Evolutionary conservation across 2,888 invertebrate genomes (phyloP), one percentile per base, ranked within the genome.

Genomic region (Leuctra nigra): DNA sequence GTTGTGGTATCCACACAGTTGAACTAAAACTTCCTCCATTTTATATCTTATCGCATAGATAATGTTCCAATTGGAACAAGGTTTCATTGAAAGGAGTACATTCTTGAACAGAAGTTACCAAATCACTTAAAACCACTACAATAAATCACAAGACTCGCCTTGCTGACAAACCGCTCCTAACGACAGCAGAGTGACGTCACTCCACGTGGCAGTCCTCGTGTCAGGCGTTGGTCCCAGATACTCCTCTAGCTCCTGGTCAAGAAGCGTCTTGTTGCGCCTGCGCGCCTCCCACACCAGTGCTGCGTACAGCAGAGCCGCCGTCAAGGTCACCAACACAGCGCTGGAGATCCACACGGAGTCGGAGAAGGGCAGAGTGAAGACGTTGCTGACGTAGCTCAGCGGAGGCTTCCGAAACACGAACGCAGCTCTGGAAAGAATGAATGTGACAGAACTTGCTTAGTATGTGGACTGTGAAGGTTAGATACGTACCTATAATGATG

Each of bases 361-460:
- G 57, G 79, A 75, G 66, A 87, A 87, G 0, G 87, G 86, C 23
- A 87, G 69, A 1, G 80, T 69, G 66, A 83, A 87, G 44, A 87
- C 78, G 66, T 87, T 87, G 61, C 80, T 81, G 47, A 86, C 81
- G 61, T 82, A 84, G 0, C 87, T 80, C 14, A 87, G 67, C 65
- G 86, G 82, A 1, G 87, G 87, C 66, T 84, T 81, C 52, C 82
- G 80, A 67, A 87, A 87, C 16, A 87, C 77, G 67, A 87, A 85
- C 64, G 81, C 80, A 0, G 84, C 75, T 22, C 65, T 61, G 54
- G 6, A 57, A 59, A 11, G 22, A 25, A 60, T 6, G 59, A 54
- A 46, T 50, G 14, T n/a, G n/a, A n/a, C n/a, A n/a, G n/a, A n/a
- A n/a, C n/a, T n/a, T n/a, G n/a, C n/a, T n/a, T n/a, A n/a, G n/a